Percentiles rank a stretch among this genome's conserved stretches.
Evolutionary conservation across 37 sponge, comb jelly and placozoan genomes (phyloP).

Genomic region (Agelas oroides): DNA sequence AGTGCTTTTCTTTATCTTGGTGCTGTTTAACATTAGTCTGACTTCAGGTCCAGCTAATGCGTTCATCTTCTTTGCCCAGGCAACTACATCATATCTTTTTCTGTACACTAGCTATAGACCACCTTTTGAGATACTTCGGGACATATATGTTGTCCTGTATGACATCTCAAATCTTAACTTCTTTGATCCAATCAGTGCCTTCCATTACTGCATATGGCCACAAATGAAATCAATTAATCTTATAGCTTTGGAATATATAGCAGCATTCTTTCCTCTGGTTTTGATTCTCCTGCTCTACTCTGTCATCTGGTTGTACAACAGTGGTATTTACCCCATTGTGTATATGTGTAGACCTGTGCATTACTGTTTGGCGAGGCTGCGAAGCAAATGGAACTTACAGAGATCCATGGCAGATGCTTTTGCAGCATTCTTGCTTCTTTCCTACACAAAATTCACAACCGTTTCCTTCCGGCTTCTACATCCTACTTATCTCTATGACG

Average conservation of each 20-base stretch:
- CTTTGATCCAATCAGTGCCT: not conserved
- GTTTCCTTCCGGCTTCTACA: constrained; percentile 8
- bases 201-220: constrained; percentile 12
- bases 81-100: not conserved
- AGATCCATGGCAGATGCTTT: constrained; percentile 7
- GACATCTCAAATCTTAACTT: constrained; percentile 44
- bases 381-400: not conserved
- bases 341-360: constrained; percentile 14
- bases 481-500: not conserved
- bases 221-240: not conserved
- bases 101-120: not conserved
- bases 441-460: not conserved
- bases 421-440: constrained; percentile 17
- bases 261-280: constrained; percentile 15
- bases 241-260: constrained; percentile 20
- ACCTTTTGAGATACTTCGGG: not conserved
- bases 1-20: constrained; percentile 2
- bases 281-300: constrained; percentile 8
- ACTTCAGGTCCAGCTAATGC: constrained; percentile 25
- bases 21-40: constrained; percentile 23
- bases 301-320: constrained; percentile 6
- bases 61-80: constrained; percentile 33
- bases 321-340: not conserved
- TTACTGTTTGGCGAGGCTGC: not conserved
- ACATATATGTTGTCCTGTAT: constrained; percentile 8